Evolutionary conservation across 2,797 vertebrate species (phyloP).

Genomic region (Alca torda): DNA sequence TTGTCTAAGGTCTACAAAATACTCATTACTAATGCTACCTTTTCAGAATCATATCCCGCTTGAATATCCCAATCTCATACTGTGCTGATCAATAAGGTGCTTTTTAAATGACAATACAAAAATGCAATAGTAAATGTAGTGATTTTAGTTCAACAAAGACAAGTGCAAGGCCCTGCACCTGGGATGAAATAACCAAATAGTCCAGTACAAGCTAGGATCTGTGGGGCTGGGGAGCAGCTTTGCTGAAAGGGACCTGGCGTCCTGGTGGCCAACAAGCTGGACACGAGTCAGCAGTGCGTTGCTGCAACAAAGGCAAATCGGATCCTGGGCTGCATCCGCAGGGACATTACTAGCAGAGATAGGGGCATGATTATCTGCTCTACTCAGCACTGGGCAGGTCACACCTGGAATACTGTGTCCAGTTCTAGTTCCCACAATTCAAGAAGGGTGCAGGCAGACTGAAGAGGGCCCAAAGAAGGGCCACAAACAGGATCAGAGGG

Average conservation of each 20-base stretch:
- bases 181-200: not conserved
- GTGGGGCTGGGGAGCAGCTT: too few relatives aligned
- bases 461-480: not conserved
- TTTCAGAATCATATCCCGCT: not conserved
- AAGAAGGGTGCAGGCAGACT: not conserved
- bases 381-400: not conserved
- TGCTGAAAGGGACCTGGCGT: too few relatives aligned
- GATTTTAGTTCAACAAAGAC: not conserved
- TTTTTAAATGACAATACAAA: not conserved
- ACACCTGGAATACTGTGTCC: not conserved
- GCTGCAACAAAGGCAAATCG: not conserved
- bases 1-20: conserved; percentile 32
- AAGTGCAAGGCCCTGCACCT: not conserved
- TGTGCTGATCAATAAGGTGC: not conserved
- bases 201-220: not conserved
- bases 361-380: not conserved
- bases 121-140: not conserved
- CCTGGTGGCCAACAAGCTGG: not conserved
- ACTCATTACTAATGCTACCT: not conserved
- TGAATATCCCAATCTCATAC: not conserved
- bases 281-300: not conserved
- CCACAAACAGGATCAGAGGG: not conserved
- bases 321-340: not conserved
- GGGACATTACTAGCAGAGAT: not conserved
- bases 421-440: not conserved